Evolutionary conservation across 2,797 vertebrate genomes (phyloP).

Genomic region (Arremon aurantiirostris): DNA sequence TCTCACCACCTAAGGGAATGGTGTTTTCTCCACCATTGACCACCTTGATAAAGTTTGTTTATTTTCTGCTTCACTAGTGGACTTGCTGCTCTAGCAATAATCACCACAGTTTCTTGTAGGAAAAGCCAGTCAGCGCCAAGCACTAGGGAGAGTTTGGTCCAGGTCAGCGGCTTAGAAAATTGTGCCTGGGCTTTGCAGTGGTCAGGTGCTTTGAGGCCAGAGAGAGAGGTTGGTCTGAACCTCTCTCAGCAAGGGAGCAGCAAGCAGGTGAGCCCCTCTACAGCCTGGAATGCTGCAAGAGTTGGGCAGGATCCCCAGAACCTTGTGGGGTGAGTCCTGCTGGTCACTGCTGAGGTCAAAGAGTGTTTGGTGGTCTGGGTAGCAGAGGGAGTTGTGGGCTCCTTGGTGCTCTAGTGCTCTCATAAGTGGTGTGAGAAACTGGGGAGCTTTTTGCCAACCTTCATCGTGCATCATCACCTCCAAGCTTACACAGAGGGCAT

Average conservation of each 20-base stretch:
- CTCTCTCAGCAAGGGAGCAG: too few species aligned
- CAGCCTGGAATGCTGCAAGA: background rate
- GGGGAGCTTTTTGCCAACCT: background rate
- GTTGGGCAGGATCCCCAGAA: background rate
- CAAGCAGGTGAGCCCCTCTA: background rate
- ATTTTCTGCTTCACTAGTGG: slow-evolving; percentile 9
- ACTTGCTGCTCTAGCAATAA: background rate
- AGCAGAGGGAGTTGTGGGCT: background rate
- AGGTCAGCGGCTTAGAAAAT: slow-evolving; percentile 49
- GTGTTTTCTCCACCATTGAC: slow-evolving; percentile 4
- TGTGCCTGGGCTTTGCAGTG: background rate
- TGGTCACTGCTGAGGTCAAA: background rate
- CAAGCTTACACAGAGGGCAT: background rate
- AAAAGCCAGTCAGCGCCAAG: background rate
- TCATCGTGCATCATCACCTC: background rate
- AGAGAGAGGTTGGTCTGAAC: background rate
- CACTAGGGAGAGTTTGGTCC: background rate
- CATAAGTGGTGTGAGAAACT: background rate
- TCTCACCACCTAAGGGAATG: background rate
- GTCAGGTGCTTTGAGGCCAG: background rate
- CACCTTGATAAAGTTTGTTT: slow-evolving; percentile 2
- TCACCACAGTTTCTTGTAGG: background rate
- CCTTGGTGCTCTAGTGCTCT: background rate
- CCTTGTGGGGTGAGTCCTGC: background rate
- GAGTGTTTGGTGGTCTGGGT: accelerated